Evolutionary conservation across 1,140 invertebrate species (phyloP).

Genomic region (Popillia japonica): DNA sequence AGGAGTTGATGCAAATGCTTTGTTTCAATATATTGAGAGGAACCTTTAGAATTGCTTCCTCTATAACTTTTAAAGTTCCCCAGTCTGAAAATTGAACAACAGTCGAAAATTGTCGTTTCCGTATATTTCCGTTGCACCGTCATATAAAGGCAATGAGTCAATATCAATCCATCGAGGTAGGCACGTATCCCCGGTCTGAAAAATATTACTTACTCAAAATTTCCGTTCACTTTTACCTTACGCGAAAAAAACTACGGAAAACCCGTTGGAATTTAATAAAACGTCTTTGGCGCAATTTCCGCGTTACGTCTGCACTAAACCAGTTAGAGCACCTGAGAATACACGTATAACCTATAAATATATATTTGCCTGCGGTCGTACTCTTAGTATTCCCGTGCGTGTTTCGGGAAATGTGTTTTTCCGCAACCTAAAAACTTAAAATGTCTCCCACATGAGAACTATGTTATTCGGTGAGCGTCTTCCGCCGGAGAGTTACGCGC

Average conservation of each 20-base stretch:
- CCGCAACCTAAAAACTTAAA: constrained; percentile 33
- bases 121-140: background rate
- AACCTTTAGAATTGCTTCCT: too few species aligned
- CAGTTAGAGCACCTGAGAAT: constrained; percentile 34
- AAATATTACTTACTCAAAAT: constrained; percentile 9
- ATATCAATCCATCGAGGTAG: constrained; percentile 16
- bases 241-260: background rate
- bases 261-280: constrained; percentile 24
- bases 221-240: background rate
- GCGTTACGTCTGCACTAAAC: constrained; percentile 31
- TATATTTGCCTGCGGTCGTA: constrained; percentile 19
- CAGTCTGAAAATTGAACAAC: background rate
- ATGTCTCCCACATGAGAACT: constrained; percentile 31
- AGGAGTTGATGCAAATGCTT: too few species aligned
- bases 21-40: too few species aligned
- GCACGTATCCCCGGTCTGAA: background rate
- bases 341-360: constrained; percentile 34
- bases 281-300: constrained; percentile 30
- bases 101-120: background rate
- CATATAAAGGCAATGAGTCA: constrained; percentile 7
- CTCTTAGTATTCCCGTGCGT: constrained; percentile 30
- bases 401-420: constrained; percentile 34
- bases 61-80: too few species aligned
- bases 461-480: constrained; percentile 11
- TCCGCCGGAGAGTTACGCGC: background rate